Conservation (phyloP, 2,888 invertebrate species). For the Choristoneura rosaceana region DNA sequence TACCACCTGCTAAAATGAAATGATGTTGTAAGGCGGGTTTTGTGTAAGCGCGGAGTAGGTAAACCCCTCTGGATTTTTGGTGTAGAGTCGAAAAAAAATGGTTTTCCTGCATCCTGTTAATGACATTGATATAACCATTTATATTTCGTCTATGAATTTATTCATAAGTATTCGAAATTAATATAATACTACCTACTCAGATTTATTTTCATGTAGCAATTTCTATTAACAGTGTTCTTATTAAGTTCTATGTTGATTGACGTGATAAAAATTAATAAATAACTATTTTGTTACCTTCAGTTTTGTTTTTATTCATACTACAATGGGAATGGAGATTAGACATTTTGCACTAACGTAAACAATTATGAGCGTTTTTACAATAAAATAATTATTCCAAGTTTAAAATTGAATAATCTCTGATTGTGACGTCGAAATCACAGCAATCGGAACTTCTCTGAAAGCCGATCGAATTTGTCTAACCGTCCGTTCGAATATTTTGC, state of each 20-base stretch:
- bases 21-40: too few species aligned
- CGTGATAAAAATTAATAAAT: slow-evolving; percentile 2
- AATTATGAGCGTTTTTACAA: neutral
- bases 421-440: slow-evolving; percentile 52
- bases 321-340: too few species aligned
- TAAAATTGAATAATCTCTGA: neutral
- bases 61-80: too few species aligned
- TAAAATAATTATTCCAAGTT: slow-evolving; percentile 6
- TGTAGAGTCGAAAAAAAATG: neutral
- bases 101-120: too few species aligned
- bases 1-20: too few species aligned
- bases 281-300: neutral
- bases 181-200: neutral
- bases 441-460: slow-evolving; percentile 52
- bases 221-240: neutral
- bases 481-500: slow-evolving; percentile 61
- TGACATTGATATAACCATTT: too few species aligned
- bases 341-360: neutral
- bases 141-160: too few species aligned
- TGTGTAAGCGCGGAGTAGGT: too few species aligned
- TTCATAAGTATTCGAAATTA: too few species aligned
- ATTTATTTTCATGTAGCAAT: neutral
- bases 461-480: slow-evolving; percentile 55
- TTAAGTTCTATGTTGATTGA: neutral
- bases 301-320: neutral